Conservation (phyloP, 23 tunicate genomes). For the Aplidium turbinatum region DNA sequence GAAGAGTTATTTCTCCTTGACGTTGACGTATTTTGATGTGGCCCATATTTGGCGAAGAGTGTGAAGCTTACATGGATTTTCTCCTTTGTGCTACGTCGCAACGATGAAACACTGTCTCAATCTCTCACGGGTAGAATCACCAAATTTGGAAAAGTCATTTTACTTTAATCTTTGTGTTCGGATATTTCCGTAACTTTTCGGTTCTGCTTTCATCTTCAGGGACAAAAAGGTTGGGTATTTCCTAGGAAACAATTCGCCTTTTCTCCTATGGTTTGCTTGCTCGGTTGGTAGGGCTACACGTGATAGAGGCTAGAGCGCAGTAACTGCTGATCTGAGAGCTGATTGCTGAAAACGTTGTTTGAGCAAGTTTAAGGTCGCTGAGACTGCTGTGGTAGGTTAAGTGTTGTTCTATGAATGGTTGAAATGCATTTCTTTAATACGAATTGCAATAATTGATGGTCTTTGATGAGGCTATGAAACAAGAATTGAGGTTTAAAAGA, state of each 20-base stretch:
- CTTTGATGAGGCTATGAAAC: too few relatives aligned
- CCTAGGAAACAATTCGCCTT: background rate
- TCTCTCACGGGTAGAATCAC: background rate
- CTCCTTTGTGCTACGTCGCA: background rate
- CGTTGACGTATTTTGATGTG: background rate
- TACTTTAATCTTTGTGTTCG: background rate
- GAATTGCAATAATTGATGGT: too few relatives aligned
- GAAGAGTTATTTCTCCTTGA: background rate
- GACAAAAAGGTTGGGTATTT: constrained; percentile 15
- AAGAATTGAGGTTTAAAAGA: too few relatives aligned
- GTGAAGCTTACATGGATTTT: background rate
- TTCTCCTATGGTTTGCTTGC: too few relatives aligned
- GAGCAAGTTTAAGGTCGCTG: too few relatives aligned
- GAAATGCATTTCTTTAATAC: too few relatives aligned
- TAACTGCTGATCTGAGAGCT: too few relatives aligned
- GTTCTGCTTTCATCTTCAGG: constrained; percentile 11
- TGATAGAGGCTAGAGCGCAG: too few relatives aligned
- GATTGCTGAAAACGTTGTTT: too few relatives aligned
- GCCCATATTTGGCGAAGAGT: constrained; percentile 12
- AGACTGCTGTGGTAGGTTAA: too few relatives aligned
- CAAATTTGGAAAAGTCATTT: constrained; percentile 29
- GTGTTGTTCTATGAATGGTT: too few relatives aligned
- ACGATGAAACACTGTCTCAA: background rate
- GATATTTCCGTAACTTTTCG: background rate
- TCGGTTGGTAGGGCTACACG: too few relatives aligned